Conservation (phyloP, 2,888 invertebrate species). For the Cephus pulcher region DNA sequence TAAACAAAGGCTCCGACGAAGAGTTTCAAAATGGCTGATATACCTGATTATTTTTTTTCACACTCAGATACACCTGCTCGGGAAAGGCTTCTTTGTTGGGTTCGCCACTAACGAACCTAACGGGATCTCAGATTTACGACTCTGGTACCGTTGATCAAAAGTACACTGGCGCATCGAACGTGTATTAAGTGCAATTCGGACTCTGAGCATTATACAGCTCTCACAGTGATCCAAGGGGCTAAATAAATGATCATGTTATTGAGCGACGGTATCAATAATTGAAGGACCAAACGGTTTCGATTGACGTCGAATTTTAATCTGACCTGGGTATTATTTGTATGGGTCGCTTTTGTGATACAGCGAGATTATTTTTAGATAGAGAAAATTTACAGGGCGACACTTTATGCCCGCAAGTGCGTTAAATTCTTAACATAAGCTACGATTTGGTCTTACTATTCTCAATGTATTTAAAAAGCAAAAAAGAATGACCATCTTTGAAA, state of each 20-base stretch:
- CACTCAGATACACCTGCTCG: background rate
- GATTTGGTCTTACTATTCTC: background rate
- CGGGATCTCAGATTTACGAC: conserved; percentile 4
- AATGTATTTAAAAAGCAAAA: background rate
- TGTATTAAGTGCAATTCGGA: background rate
- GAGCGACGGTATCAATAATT: background rate
- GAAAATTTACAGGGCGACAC: background rate
- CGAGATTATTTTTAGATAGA: background rate
- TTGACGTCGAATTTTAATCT: background rate
- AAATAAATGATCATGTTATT: background rate
- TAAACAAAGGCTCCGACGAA: background rate
- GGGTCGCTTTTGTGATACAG: background rate
- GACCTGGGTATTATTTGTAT: background rate
- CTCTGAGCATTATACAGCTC: background rate
- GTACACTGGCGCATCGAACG: background rate
- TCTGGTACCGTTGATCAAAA: conserved; percentile 4
- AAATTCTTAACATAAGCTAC: background rate
- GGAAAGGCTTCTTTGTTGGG: background rate
- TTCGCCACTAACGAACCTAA: background rate
- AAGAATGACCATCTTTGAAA: background rate
- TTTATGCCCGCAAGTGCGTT: background rate
- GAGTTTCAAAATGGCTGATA: background rate
- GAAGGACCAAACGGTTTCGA: background rate
- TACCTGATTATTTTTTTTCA: background rate
- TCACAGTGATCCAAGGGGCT: background rate